A percentile compares a stretch with the other conserved stretches of the same genome.
Conservation (phyloP, 2,113 vertebrate species). For the Platanista minor region DNA sequence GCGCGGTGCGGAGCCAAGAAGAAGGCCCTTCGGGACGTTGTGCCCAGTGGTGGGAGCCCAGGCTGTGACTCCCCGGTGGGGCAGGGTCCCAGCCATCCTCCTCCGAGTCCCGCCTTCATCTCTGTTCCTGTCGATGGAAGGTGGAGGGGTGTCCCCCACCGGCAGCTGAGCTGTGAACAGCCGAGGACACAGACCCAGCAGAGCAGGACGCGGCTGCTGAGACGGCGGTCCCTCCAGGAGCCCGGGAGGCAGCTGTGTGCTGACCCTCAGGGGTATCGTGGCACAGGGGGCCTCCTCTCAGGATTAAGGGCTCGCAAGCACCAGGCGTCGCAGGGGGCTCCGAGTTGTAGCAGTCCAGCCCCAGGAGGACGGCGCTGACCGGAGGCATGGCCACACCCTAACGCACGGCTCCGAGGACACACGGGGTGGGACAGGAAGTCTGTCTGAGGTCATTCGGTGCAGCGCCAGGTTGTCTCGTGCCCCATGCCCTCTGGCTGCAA, state of each 20-base stretch:
- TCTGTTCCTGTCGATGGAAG: neutral
- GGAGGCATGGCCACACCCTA: neutral
- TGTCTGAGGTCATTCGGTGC: neutral
- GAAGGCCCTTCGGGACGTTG: neutral
- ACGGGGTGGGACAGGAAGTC: neutral
- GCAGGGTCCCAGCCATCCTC: neutral
- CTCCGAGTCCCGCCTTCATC: neutral
- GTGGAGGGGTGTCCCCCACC: no score
- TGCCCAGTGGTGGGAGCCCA: neutral
- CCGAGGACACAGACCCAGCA: neutral
- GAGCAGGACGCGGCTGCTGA: accelerated
- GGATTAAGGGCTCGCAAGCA: neutral
- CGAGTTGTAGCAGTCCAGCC: neutral
- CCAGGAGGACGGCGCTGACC: neutral
- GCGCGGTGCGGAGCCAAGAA: neutral
- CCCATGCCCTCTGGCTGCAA: neutral
- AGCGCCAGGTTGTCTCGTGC: neutral
- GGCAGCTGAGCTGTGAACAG: neutral
- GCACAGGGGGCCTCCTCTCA: neutral
- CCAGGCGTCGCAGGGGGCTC: accelerated
- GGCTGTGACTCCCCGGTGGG: neutral
- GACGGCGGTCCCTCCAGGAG: accelerated
- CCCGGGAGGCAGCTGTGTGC: neutral
- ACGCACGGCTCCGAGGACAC: neutral
- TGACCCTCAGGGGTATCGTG: no score